phyloP scores from a whole-genome alignment of 1,140 invertebrate species.

The Dinothrombium tinctorium region DNA sequence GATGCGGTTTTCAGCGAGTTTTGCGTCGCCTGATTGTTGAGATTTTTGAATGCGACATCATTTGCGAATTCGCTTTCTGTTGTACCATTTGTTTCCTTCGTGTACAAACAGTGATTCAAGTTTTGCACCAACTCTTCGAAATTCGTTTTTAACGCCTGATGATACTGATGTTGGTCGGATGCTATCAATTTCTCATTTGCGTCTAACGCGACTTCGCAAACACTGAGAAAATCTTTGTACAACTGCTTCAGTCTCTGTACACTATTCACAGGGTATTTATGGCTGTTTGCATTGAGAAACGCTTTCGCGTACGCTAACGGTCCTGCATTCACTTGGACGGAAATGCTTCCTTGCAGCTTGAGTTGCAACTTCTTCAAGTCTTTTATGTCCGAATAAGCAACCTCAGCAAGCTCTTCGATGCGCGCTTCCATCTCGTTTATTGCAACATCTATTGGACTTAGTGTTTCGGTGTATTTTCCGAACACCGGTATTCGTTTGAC shows the following conservation, averaged over 20 bases:
- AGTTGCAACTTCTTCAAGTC: constrained; percentile 74
- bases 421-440: constrained; percentile 70
- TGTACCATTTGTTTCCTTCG: background rate
- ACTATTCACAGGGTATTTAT: constrained; percentile 44
- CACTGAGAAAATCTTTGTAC: constrained; percentile 38
- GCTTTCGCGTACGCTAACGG: constrained; percentile 72
- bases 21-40: background rate
- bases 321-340: constrained; percentile 82
- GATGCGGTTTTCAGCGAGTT: background rate
- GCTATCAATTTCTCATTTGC: constrained; percentile 60
- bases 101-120: constrained; percentile 20
- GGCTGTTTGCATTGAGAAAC: constrained; percentile 37
- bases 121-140: constrained; percentile 58
- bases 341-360: constrained; percentile 62
- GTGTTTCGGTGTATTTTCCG: constrained; percentile 43
- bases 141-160: constrained; percentile 54
- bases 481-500: constrained; percentile 58
- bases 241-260: constrained; percentile 22
- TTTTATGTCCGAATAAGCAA: constrained; percentile 45
- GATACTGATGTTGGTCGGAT: constrained; percentile 65
- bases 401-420: constrained; percentile 57
- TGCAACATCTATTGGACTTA: constrained; percentile 77
- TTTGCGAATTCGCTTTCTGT: background rate
- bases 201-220: constrained; percentile 61
- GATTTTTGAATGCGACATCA: too few relatives aligned